A percentile compares a stretch with the other conserved stretches of the same genome.
Conservation (phyloP, 2,113 vertebrate genomes). For the Salvelinus alpinus region DNA sequence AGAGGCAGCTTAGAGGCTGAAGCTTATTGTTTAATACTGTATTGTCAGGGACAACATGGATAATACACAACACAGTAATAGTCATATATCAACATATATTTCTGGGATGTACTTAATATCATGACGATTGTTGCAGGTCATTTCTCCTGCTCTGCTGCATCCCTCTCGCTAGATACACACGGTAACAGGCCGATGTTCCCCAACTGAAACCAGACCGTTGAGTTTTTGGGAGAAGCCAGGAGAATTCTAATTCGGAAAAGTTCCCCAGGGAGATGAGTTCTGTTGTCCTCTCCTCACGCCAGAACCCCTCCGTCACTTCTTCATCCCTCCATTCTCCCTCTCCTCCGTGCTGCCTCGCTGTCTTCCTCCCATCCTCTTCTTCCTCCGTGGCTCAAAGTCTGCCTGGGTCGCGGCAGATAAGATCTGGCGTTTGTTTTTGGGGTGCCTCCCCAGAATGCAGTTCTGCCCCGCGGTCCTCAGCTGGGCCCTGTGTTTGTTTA, state of each 20-base stretch:
- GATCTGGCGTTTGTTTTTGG: slow-evolving; percentile 39
- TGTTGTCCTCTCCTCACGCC: slow-evolving; percentile 4
- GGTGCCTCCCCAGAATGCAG: slow-evolving; percentile 48
- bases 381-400: slow-evolving; percentile 2
- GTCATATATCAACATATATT: slow-evolving; percentile 30
- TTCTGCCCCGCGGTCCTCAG: slow-evolving; percentile 62
- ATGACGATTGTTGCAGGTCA: not conserved
- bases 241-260: slow-evolving; percentile 17
- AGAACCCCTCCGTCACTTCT: not conserved
- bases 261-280: slow-evolving; percentile 25
- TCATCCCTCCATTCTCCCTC: not conserved
- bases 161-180: not conserved
- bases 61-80: slow-evolving; percentile 38
- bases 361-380: slow-evolving; percentile 12
- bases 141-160: not conserved
- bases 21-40: slow-evolving; percentile 50
- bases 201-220: not conserved
- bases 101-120: not conserved
- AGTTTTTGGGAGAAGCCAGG: slow-evolving; percentile 22
- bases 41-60: slow-evolving; percentile 53
- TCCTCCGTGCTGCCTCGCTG: not conserved
- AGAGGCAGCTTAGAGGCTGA: slow-evolving; percentile 60
- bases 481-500: slow-evolving; percentile 66
- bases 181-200: not conserved
- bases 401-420: slow-evolving; percentile 43